Percentiles rank a stretch among this genome's conserved stretches.
Evolutionary conservation across 2,888 invertebrate species (phyloP).

Genomic region (Diaprepes abbreviatus): DNA sequence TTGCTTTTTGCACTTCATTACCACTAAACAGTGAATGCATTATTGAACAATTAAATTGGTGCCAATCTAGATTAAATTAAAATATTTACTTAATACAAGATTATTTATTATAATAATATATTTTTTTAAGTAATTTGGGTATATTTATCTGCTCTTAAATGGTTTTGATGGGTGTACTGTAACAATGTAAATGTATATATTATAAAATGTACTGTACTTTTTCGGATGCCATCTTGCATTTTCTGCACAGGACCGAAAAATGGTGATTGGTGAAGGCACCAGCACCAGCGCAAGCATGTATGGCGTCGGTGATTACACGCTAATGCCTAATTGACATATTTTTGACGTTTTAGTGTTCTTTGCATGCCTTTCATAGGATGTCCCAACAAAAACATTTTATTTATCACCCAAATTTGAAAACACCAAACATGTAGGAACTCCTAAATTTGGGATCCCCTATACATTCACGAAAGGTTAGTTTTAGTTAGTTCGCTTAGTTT

Average conservation of each 20-base stretch:
- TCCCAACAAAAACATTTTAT: constrained; percentile 41
- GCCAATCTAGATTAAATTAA: background rate
- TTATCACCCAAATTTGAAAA: constrained; percentile 4
- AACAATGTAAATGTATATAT: constrained; percentile 47
- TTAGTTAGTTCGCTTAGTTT: constrained; percentile 14
- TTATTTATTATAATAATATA: too few species aligned
- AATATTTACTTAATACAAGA: too few species aligned
- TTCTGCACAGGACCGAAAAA: constrained; percentile 63
- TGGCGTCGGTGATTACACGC: constrained; percentile 57
- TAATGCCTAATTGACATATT: constrained; percentile 31
- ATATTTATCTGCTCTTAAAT: constrained; percentile 50
- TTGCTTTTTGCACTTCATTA: background rate
- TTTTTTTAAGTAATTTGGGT: constrained; percentile 1
- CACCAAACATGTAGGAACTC: background rate
- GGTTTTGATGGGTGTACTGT: constrained; percentile 52
- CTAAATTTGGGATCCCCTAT: constrained; percentile 18
- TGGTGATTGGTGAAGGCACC: constrained; percentile 65
- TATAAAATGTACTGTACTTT: constrained; percentile 55
- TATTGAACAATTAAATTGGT: background rate
- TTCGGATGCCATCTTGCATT: constrained; percentile 60
- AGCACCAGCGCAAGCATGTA: constrained; percentile 67
- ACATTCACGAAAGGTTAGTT: constrained; percentile 19
- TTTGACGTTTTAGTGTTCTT: constrained; percentile 27
- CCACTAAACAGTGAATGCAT: background rate
- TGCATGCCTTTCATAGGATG: constrained; percentile 44